Conservation (phyloP, 2,113 vertebrate genomes). For the Hipposideros armiger region DNA sequence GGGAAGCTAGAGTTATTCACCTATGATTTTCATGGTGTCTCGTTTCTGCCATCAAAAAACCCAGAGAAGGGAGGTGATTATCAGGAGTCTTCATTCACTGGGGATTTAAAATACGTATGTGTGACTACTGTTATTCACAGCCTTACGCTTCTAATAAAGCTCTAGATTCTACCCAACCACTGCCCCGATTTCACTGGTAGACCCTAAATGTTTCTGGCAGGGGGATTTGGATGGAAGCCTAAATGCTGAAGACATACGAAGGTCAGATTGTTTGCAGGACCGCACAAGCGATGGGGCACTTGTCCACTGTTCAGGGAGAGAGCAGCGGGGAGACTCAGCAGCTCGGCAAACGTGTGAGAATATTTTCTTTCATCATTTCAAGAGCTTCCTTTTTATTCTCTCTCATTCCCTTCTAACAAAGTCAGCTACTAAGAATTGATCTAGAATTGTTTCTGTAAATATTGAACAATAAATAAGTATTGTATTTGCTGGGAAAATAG, state of each 20-base stretch:
- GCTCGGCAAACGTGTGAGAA: not conserved
- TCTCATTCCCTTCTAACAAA: not conserved
- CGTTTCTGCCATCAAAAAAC: not conserved
- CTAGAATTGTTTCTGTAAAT: not conserved
- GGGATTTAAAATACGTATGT: not conserved
- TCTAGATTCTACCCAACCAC: not conserved
- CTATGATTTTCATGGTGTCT: rapidly evolving
- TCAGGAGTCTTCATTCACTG: not conserved
- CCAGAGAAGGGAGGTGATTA: not conserved
- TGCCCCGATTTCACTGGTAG: not conserved
- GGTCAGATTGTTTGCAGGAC: not conserved
- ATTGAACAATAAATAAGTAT: not conserved
- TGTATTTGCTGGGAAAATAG: conserved; percentile 10
- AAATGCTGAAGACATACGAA: not conserved
- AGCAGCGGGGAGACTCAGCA: rapidly evolving
- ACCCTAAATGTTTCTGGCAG: not conserved
- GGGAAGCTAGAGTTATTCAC: not conserved
- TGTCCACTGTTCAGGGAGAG: not conserved
- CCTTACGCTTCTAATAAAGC: not conserved
- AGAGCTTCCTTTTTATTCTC: not conserved
- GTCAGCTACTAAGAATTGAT: not conserved
- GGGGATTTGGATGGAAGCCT: not conserved
- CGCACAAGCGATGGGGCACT: rapidly evolving
- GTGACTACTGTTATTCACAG: not conserved
- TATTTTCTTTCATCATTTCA: not conserved